Evolutionary conservation across 2,888 invertebrate genomes (phyloP).

Genomic region (Zaprionus lineosus): DNA sequence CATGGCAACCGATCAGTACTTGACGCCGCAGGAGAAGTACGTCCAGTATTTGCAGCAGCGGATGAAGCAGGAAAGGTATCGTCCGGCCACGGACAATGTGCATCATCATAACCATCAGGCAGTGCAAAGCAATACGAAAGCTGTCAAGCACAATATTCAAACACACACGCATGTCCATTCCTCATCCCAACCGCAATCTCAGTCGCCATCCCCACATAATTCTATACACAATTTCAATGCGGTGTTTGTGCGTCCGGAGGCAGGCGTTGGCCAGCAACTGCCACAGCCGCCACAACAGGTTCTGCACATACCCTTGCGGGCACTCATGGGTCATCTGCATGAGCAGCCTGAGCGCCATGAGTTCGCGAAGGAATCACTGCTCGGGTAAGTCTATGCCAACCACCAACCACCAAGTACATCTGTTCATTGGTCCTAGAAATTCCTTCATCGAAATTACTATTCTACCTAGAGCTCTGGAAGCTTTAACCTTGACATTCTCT

Average conservation of each 20-base stretch:
- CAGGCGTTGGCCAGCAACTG: constrained; percentile 6
- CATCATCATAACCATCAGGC: constrained; percentile 62
- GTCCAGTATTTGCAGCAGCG: constrained; percentile 82
- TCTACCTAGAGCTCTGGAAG: neutral
- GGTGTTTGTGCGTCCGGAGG: constrained; percentile 46
- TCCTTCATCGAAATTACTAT: neutral
- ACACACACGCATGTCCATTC: constrained; percentile 31
- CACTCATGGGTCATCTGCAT: constrained; percentile 66
- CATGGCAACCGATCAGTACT: constrained; percentile 64
- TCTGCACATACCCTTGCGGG: constrained; percentile 74
- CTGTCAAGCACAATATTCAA: constrained; percentile 49
- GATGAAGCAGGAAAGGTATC: constrained; percentile 64
- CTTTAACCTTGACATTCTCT: neutral
- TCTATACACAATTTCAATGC: constrained; percentile 47
- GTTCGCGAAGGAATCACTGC: constrained; percentile 52
- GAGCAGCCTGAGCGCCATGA: constrained; percentile 44
- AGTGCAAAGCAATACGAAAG: constrained; percentile 51
- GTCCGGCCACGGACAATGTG: constrained; percentile 37
- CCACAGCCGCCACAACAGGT: constrained; percentile 61
- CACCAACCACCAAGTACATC: neutral
- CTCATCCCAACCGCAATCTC: constrained; percentile 11
- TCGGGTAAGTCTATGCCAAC: constrained; percentile 55
- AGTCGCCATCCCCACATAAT: constrained; percentile 17
- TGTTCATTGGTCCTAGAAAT: neutral
- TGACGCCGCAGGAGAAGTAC: constrained; percentile 82